phyloP scores from a whole-genome alignment of 1,140 invertebrate genomes.

The Ceratitis capitata region DNA sequence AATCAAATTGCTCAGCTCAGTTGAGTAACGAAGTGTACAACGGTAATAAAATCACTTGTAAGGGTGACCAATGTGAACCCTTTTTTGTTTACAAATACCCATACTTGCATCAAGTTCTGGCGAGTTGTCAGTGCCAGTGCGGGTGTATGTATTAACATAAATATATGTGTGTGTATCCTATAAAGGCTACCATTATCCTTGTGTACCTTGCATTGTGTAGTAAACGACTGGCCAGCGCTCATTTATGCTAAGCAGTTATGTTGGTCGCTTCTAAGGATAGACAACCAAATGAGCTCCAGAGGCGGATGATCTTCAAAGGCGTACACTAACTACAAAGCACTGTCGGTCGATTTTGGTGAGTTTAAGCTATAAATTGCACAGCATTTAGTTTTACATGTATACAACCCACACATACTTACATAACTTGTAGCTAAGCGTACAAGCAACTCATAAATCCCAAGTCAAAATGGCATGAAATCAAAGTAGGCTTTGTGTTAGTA shows the following conservation, averaged over 20 bases:
- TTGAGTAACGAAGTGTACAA: background rate
- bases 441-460: background rate
- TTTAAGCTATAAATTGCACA: background rate
- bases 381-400: background rate
- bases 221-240: background rate
- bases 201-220: background rate
- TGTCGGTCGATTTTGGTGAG: background rate
- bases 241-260: conserved; percentile 20
- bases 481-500: background rate
- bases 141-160: no score
- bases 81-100: background rate
- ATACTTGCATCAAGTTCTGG: background rate
- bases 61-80: conserved; percentile 13
- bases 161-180: background rate
- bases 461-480: background rate
- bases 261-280: background rate
- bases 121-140: background rate
- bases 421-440: background rate
- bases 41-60: conserved; percentile 29
- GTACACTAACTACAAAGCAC: no score
- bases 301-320: conserved; percentile 7
- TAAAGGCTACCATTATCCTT: background rate
- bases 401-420: background rate
- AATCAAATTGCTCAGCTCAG: background rate
- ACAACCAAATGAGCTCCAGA: background rate